A percentile compares a stretch with the other conserved stretches of the same genome.
Evolutionary conservation across 2,113 vertebrate genomes (phyloP).

Genomic region (Mola mola): DNA sequence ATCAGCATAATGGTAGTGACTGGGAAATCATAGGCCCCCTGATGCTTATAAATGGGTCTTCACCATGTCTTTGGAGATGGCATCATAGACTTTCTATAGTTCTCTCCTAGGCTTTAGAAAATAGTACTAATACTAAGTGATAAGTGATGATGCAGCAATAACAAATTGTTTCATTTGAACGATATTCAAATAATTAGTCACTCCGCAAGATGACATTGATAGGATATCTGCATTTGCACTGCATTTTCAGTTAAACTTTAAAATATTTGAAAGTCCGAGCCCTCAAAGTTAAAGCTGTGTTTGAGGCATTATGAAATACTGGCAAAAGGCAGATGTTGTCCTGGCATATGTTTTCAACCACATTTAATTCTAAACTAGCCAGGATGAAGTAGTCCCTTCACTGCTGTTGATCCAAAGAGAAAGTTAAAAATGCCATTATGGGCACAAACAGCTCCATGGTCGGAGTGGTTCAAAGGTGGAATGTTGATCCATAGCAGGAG

Average conservation of each 20-base stretch:
- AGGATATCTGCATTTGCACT: neutral
- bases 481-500: constrained; percentile 83
- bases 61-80: constrained; percentile 30
- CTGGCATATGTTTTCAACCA: constrained; percentile 8
- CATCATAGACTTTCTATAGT: constrained; percentile 38
- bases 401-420: constrained; percentile 41
- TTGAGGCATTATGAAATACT: neutral
- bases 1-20: constrained; percentile 80
- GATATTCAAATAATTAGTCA: constrained; percentile 11
- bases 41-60: constrained; percentile 59
- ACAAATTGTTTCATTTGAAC: constrained; percentile 13
- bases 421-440: constrained; percentile 66
- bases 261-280: no score
- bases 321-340: neutral
- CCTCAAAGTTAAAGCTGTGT: no score
- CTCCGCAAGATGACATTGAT: neutral
- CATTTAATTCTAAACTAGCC: neutral
- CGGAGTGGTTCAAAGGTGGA: constrained; percentile 81
- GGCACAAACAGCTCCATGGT: constrained; percentile 69
- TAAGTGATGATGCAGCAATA: no score
- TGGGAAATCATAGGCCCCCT: constrained; percentile 53
- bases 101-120: constrained; percentile 33
- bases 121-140: no score
- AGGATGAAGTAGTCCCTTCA: constrained; percentile 27
- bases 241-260: no score